Percentiles rank a stretch among this genome's conserved stretches.
These are phyloP conservation scores for Ophion costatus DNA, from an alignment of 2,888 invertebrate species.

Conservation along the genomic window DNA sequence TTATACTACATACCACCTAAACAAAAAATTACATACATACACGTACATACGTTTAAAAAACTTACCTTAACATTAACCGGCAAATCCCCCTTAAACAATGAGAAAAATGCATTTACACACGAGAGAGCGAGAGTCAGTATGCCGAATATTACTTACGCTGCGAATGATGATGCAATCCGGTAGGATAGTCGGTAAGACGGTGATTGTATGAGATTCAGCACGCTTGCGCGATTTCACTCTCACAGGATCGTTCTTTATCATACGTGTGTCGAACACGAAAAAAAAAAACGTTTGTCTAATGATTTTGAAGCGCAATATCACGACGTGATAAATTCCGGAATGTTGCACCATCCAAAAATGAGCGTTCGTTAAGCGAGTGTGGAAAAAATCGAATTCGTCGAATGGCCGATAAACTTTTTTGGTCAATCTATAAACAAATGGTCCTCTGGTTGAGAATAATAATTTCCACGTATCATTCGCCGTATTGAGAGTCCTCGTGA, in stretches of 20 bases:
- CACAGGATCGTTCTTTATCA: constrained; percentile 24
- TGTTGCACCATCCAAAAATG: background rate
- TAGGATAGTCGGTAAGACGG: constrained; percentile 48
- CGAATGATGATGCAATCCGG: constrained; percentile 59
- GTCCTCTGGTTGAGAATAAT: background rate
- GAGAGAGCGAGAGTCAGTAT: background rate
- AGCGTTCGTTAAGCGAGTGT: background rate
- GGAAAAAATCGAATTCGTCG: background rate
- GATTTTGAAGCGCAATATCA: constrained; percentile 15
- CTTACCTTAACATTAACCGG: background rate
- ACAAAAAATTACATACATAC: no score
- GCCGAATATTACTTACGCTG: constrained; percentile 42
- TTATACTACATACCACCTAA: no score
- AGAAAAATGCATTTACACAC: constrained; percentile 28
- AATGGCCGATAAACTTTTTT: background rate
- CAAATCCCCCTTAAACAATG: background rate
- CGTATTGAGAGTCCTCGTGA: no score
- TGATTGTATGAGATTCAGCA: constrained; percentile 12
- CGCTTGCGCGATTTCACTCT: constrained; percentile 34
- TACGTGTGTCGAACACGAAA: background rate
- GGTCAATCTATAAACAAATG: background rate
- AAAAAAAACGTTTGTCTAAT: constrained; percentile 23
- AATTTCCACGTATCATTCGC: background rate
- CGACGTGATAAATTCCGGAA: background rate
- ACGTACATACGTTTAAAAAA: no score